Evolutionary conservation across 2,888 invertebrate species (phyloP), one percentile per base, ranked within the genome.

Genomic region (Dicyrtomina minuta): DNA sequence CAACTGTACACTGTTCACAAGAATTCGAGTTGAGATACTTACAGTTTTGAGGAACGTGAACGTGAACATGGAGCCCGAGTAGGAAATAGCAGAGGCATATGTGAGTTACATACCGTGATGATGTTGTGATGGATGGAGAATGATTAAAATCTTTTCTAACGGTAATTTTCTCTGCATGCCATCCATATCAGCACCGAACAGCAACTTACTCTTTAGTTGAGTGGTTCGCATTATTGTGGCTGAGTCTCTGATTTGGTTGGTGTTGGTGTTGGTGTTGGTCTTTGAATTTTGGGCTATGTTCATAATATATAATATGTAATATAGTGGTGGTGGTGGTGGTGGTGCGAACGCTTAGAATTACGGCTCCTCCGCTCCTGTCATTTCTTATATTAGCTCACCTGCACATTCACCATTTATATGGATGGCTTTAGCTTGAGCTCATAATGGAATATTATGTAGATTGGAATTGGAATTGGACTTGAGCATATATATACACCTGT

Each of bases 101-200:
- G 33, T 3, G 3, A 33, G 33, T 33, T n/a, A 33, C 33, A 33
- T 33, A 43, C 46, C 13, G 41, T 44, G 44, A 22, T 60, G 44
- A 44, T 60, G 60, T 61, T 49, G 61, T 61, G 44, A 61, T 61
- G 61, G 46, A 61, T 49, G 44, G 55, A 33, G 62, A 68, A 68
- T 70, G 72, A 72, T 70, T 72, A 72, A 72, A 72, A 70, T 72
- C 72, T 68, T 51, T 62, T 64, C 55, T 72, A 72, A 72, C 72
- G 72, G 72, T 68, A 70, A 68, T 68, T 70, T 61, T 51, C 61
- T 70, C 55, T 65, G 53, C 61, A 27, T 61, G 61, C 61, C 61
- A 61, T 24, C 61, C 46, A 61, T 61, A 46, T 61, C 61, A 58
- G 58, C n/a, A 20, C 46, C 22, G 27, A 22, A 56, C 56, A 27